Base-by-base conservation (phyloP, 2,113 vertebrate species). In the Regulus satrapa region DNA sequence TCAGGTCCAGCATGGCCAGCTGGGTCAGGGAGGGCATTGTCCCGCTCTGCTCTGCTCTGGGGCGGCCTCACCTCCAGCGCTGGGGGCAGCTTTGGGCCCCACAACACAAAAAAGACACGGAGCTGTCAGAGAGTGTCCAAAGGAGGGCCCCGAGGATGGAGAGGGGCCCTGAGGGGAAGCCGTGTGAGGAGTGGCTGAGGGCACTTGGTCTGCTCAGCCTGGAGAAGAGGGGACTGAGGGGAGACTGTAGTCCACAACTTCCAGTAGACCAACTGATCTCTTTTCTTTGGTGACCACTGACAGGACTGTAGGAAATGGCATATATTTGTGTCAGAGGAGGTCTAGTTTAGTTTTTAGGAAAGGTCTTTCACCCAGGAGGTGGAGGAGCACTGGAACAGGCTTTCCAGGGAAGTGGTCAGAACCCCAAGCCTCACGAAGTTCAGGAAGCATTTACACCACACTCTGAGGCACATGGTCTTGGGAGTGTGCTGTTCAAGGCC, bases 1-100 rank as follows among this genome's bases (percentile, higher is more conserved):
- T 32, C 62, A 67, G 32, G 26, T 0, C 0, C 17, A 52, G 45
- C 8, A 32, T 21, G 0, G 0, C 8, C 31, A 36, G 36, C 17
- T 0, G 0, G 45, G 26, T 2, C 36, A 36, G 12, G 31, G 32
- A 68, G 21, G 31, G 38, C 26, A 36, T 32, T 86, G 45, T 59
- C 32, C 41, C 2, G 3, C 8, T 48, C 29, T 85, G 23, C 29
- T 40, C 28, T 36, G 38, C 1, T 0, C 28, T n/a, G 49, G 24
- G 17, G 17, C 5, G 1, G 21, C 45, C 45, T 43, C 52, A 36
- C 0, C 1, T 51, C 7, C 0, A 18, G 9, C 6, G 4, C 29
- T 41, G 25, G 19, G 15, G 16, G 9, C 34, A 49, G 11, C 0
- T 67, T 1, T 51, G 38, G 26, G 9, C 4, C 6, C 17, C 26